Evolutionary conservation across 2,888 invertebrate genomes (phyloP), one percentile per base, ranked within the genome.

Genomic region (Tiphia femorata): DNA sequence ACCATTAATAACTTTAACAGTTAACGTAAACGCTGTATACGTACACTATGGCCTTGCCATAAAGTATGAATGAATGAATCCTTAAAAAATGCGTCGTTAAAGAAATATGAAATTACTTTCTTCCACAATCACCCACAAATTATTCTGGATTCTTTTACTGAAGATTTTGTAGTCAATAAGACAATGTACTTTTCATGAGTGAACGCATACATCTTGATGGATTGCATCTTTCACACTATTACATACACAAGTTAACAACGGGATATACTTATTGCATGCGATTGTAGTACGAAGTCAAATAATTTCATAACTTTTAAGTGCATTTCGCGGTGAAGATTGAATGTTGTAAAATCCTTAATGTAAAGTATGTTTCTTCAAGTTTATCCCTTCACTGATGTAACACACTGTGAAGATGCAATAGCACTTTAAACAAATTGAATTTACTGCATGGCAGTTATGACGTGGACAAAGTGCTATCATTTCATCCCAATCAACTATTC

Each of bases 211-310:
- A n/a, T 25, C 17, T 1, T 25, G 17, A 49, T 30, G 14, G 46
- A 50, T 49, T 21, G 37, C n/a, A 42, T 47, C 41, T 60, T 33
- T 35, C 30, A 25, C 44, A 46, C 44, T 40, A 54, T 59, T 65
- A 65, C 62, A 62, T 62, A 56, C 60, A 67, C 54, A 50, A 60
- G 40, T 47, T 58, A 49, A 65, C 50, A 62, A 60, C 30, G 42
- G 48, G 38, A 43, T 53, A 52, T 33, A 35, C 52, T 58, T 54
- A 14, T 56, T 44, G 50, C 43, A 47, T 56, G 53, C 48, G 49
- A 35, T 41, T 53, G 46, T 52, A n/a, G n/a, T n/a, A n/a, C n/a
- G n/a, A n/a, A n/a, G n/a, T n/a, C n/a, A n/a, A n/a, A n/a, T n/a
- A n/a, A n/a, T n/a, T n/a, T n/a, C n/a, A n/a, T n/a, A n/a, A n/a